Percentiles rank a stretch among this genome's conserved stretches.
Evolutionary conservation across 2,888 invertebrate genomes (phyloP).

Genomic region (Drosophila nigritarsus): DNA sequence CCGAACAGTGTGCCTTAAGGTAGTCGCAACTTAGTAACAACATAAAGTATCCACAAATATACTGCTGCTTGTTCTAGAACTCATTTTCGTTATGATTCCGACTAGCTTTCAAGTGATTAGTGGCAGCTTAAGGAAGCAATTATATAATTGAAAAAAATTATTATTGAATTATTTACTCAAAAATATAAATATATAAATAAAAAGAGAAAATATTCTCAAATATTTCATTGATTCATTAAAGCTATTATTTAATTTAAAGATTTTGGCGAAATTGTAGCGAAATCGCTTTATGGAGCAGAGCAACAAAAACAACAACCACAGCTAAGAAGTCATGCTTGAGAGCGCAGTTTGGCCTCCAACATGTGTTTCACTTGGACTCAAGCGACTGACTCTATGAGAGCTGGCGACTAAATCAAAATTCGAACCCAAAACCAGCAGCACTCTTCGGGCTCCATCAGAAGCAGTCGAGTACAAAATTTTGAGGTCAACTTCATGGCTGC

Average conservation of each 20-base stretch:
- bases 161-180: neutral
- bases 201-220: neutral
- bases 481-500: slow-evolving; percentile 66
- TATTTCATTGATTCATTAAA: neutral
- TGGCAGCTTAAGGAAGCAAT: neutral
- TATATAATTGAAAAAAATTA: neutral
- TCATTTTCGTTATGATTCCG: slow-evolving; percentile 13
- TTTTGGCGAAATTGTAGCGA: slow-evolving; percentile 5
- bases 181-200: neutral
- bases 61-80: slow-evolving; percentile 10
- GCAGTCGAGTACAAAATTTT: slow-evolving; percentile 51
- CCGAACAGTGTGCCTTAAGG: slow-evolving; percentile 5
- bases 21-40: slow-evolving; percentile 1
- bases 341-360: slow-evolving; percentile 23
- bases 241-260: neutral
- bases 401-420: neutral
- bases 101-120: neutral
- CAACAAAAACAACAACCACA: neutral
- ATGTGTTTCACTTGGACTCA: slow-evolving; percentile 48
- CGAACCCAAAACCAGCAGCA: slow-evolving; percentile 1
- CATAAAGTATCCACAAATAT: neutral
- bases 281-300: neutral
- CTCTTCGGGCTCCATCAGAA: neutral
- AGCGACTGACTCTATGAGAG: neutral
- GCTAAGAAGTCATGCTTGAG: slow-evolving; percentile 12